A percentile compares a stretch with the other conserved stretches of the same genome.
Evolutionary conservation across 2,113 vertebrate genomes (phyloP).

Genomic region (Pachyramphus minor): DNA sequence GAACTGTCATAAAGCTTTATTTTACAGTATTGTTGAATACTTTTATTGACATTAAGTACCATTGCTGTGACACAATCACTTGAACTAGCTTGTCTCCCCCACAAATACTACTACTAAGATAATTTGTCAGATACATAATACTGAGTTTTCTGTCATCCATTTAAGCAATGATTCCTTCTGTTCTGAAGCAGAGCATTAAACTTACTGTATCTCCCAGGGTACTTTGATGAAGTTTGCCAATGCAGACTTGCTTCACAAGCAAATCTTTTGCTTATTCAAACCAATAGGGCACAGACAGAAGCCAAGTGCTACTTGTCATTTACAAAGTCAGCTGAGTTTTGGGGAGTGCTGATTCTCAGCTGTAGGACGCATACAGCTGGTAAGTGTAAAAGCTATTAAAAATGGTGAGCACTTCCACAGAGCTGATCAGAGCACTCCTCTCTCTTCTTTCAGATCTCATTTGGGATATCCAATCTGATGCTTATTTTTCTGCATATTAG

Average conservation of each 20-base stretch:
- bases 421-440: conserved; percentile 19
- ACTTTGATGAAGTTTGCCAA: neutral
- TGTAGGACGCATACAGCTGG: neutral
- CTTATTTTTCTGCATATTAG: neutral
- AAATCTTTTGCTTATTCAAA: neutral
- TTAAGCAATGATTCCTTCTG: neutral
- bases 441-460: neutral
- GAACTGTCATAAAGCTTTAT: neutral
- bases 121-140: neutral
- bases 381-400: conserved; percentile 38
- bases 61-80: neutral
- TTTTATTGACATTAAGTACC: neutral
- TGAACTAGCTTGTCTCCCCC: neutral
- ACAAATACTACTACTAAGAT: neutral
- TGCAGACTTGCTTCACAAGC: neutral
- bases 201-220: neutral
- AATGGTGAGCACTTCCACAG: conserved; percentile 21
- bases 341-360: conserved; percentile 4
- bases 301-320: neutral
- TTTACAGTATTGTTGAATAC: neutral
- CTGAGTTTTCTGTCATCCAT: neutral
- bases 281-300: neutral
- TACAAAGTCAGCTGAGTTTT: neutral
- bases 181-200: neutral
- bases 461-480: conserved; percentile 4